phyloP scores from a whole-genome alignment of 2,113 vertebrate species.

The Percopsis transmontana region DNA sequence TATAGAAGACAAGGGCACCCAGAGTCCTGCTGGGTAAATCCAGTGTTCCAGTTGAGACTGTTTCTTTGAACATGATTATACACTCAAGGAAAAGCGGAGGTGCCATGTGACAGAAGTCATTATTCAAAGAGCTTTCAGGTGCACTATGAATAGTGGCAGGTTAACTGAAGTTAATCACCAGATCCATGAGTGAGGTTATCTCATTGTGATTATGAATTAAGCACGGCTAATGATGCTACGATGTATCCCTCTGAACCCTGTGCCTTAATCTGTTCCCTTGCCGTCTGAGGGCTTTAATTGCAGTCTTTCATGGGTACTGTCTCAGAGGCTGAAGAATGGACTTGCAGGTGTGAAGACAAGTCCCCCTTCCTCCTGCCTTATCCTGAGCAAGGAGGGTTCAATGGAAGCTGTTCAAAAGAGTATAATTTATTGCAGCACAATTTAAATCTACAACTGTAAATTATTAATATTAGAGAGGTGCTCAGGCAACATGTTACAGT shows the following conservation, averaged over 20 bases:
- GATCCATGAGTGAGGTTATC: slow-evolving; percentile 40
- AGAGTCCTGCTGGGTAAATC: background rate
- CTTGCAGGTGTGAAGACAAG: slow-evolving; percentile 3
- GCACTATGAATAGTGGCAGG: slow-evolving; percentile 28
- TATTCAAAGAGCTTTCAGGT: slow-evolving; percentile 32
- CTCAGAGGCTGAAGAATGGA: slow-evolving; percentile 39
- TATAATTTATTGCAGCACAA: background rate
- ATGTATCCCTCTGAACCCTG: slow-evolving; percentile 49
- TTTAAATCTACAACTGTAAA: slow-evolving; percentile 20
- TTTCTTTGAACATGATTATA: slow-evolving; percentile 8
- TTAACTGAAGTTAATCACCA: slow-evolving; percentile 52
- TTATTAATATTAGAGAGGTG: too few relatives aligned
- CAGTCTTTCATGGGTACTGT: slow-evolving; percentile 57
- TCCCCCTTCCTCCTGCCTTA: slow-evolving; percentile 36
- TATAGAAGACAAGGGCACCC: background rate
- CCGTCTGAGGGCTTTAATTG: slow-evolving; percentile 62
- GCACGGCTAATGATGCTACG: slow-evolving; percentile 45
- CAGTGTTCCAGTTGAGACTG: background rate
- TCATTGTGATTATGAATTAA: slow-evolving; percentile 58
- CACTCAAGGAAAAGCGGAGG: background rate
- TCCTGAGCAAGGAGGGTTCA: slow-evolving; percentile 43
- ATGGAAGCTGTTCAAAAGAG: slow-evolving; percentile 5
- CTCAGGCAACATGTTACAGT: too few relatives aligned
- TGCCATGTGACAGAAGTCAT: slow-evolving; percentile 1
- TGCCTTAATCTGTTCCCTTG: slow-evolving; percentile 53